These are phyloP conservation scores for Temnothorax ravouxi DNA, from an alignment of 2,888 invertebrate genomes.

Conservation along the genomic window DNA sequence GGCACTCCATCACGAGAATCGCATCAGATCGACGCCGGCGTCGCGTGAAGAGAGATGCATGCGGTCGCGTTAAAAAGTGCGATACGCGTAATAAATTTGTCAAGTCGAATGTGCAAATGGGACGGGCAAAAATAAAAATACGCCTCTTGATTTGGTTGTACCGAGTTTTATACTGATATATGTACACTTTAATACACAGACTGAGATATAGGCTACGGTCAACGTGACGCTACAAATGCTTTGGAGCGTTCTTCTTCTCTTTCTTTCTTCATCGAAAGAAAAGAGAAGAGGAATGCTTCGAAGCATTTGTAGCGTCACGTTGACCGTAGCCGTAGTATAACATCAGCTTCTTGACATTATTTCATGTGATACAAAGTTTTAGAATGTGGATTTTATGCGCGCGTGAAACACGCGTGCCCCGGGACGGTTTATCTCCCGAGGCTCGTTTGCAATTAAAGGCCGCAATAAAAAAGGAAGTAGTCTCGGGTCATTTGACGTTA, in stretches of 20 bases:
- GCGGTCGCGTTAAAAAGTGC: constrained; percentile 11
- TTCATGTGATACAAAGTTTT: not conserved
- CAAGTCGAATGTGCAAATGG: not conserved
- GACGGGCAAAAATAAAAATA: not conserved
- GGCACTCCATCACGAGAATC: constrained; percentile 22
- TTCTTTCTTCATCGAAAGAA: too few species aligned
- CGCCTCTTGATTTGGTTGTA: not conserved
- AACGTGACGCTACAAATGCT: too few species aligned
- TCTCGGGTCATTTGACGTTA: constrained; percentile 57
- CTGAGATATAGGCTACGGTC: not conserved
- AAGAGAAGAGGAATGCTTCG: too few species aligned
- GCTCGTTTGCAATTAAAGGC: constrained; percentile 47
- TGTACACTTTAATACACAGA: not conserved
- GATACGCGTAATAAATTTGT: constrained; percentile 22
- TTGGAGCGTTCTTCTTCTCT: too few species aligned
- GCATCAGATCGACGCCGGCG: not conserved
- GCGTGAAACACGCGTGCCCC: not conserved
- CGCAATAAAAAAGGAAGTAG: constrained; percentile 29
- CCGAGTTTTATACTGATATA: not conserved
- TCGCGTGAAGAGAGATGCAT: not conserved
- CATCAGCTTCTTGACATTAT: not conserved
- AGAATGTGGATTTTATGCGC: not conserved
- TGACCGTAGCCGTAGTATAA: too few species aligned
- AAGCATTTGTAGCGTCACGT: too few species aligned
- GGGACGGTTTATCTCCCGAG: constrained; percentile 34